Base-by-base conservation (phyloP, 2,797 vertebrate genomes). In the Periparus ater region DNA sequence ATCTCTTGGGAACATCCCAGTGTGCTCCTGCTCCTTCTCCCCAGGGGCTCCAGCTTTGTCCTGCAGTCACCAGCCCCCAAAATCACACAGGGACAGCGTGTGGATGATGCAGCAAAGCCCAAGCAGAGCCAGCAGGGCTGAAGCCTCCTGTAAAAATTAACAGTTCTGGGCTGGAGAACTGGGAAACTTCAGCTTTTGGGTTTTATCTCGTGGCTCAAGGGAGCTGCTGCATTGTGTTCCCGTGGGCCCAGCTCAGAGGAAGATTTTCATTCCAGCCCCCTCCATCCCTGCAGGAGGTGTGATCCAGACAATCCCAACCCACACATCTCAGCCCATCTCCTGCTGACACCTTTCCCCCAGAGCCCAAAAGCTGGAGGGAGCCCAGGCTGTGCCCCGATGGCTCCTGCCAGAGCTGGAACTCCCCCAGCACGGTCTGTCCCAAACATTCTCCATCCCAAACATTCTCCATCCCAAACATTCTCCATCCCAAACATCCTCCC, bases 301-400 rank as follows among this genome's bases (percentile, higher is more conserved):
- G 63, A 42, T 3, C 51, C 77, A 13, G 51, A 29, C n/a, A 32
- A 2, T 10, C 42, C 42, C 72, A 58, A n/a, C 32, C 62, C 30
- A 13, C 42, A n/a, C 5, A 25, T 6, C 42, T 16, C 54, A 25
- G 55, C 53, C 44, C 62, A 27, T 11, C 53, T 48, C 62, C 62
- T 40, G 65, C 77, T 68, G 30, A 0, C 30, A 23, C 16, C 77
- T 68, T 34, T 12, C 6, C n/a, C 42, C 29, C 60, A 36, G 60
- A 77, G 26, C 75, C 50, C 54, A 29, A 29, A 50, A 9, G 19
- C 36, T 16, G 45, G 6, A n/a, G 19, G 15, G 77, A 40, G 6
- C 2, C 19, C 1, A 0, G 34, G 54, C 54, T 60, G 36, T 16
- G 54, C 45, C 13, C 63, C 3, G 0, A 4, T 5, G 42, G 42